Base-by-base conservation (phyloP, 2,113 vertebrate genomes). In the Bubalus kerabau region DNA sequence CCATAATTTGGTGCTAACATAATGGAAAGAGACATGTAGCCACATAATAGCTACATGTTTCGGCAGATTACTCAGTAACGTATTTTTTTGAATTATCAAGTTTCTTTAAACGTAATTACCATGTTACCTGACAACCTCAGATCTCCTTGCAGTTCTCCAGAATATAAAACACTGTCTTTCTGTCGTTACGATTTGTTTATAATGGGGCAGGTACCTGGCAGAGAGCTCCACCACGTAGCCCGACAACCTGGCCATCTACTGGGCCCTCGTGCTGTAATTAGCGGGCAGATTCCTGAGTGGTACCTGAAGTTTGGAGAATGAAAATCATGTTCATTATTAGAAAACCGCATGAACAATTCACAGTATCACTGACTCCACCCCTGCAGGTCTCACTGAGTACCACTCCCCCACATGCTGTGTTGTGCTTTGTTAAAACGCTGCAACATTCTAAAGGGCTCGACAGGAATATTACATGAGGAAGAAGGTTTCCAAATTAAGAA, bases 61-160 rank as follows among this genome's bases (percentile, higher is more conserved):
- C 87, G 32, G 71, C 60, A 96, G 96, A 97, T 95, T 97, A 76
- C 57, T 48, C 50, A 24, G 86, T 80, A 91, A 90, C 60, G 64
- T 62, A 78, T 84, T 95, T 88, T 95, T 94, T 40, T 5, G 54
- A 97, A 97, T 97, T 93, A 98, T 97, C 95, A 88, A 97, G 95
- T 97, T 98, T 95, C 97, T 91, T 96, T 94, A 54, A 93, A 90
- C 19, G 26, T 97, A 97, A 98, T 98, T 97, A 87, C 92, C 80
- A 76, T 23, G 60, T 91, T 97, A 93, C 83, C 92, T 97, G 91
- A 94, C 91, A 87, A 96, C 89, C 92, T 98, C 84, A 81, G 82
- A 94, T 87, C 93, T 87, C 93, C 78, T 56, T 48, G 19, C 21
- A 83, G 48, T 21, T 91, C 74, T 74, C 36, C 78, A 74, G 83